Evolutionary conservation across 1,140 invertebrate genomes (phyloP), one percentile per base, ranked within the genome.

Genomic region (Saccostrea glomerata): DNA sequence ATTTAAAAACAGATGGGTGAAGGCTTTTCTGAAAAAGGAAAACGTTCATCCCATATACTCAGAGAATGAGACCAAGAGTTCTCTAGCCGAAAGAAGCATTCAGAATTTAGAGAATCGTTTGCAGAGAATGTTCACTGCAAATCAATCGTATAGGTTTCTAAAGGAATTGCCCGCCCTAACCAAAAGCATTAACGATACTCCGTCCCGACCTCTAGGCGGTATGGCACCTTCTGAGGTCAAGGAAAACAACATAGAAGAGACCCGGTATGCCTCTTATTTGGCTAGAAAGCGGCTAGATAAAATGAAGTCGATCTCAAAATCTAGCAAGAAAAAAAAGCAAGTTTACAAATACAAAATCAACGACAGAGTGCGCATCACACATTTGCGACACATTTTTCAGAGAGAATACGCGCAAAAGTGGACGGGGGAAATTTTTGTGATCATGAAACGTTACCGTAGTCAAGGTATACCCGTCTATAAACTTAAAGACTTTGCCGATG

Each of bases 391-490:
- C 15, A 60, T 55, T 30, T 87, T 87, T 25, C 70, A 84, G 60
- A 58, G 84, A 60, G 87, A 88, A 60, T 88, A 86, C 73, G 84
- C 85, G 15, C 47, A 88, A 60, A 88, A 85, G 30, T 85, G 87
- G 84, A 82, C 84, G 20, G 87, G 84, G 23, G 87, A 88, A 60
- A n/a, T 85, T 30, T 88, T 88, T 40, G 58, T 36, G 20, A 47
- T 88, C 7, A n/a, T 12, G 20, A 23, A 47, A 40, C 40, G 87
- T 13, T 70, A 58, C 47, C 40, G 20, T 47, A 73, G 70, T 17
- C 54, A 87, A n/a, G 82, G 60, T 36, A 25, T 87, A n/a, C 77
- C 86, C 55, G 36, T 84, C 40, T 86, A 86, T 30, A 47, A 70
- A 82, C 15, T 86, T 23, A 77, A 73, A 77, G 66, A 82, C 58